phyloP scores from a whole-genome alignment of 2,888 invertebrate genomes.

The Trissolcus japonicus region DNA sequence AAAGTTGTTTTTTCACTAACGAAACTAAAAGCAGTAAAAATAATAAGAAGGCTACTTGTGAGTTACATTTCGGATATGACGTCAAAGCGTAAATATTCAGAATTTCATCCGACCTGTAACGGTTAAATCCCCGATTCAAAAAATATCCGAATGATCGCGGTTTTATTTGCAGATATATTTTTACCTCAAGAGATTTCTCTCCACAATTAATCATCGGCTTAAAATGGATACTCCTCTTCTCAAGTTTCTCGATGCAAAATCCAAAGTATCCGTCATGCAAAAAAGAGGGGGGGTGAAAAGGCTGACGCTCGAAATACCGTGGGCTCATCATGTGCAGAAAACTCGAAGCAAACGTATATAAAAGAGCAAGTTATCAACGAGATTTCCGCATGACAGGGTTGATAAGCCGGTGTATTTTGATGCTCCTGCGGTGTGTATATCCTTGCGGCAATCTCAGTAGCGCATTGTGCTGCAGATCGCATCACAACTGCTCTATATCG shows the following conservation, averaged over 20 bases:
- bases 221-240: not conserved
- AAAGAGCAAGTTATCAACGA: too few relatives aligned
- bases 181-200: slow-evolving; percentile 1
- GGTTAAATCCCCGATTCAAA: slow-evolving; percentile 9
- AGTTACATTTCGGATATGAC: slow-evolving; percentile 15
- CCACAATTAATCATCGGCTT: slow-evolving; percentile 20
- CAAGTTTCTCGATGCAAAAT: slow-evolving; percentile 10
- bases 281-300: too few relatives aligned
- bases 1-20: slow-evolving; percentile 45
- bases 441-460: too few relatives aligned
- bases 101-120: slow-evolving; percentile 28
- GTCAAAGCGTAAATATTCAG: slow-evolving; percentile 25
- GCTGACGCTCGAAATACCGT: too few relatives aligned
- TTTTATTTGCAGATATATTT: slow-evolving; percentile 9
- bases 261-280: not conserved
- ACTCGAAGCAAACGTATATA: too few relatives aligned
- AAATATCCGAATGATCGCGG: slow-evolving; percentile 1
- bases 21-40: slow-evolving; percentile 32
- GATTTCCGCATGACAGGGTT: too few relatives aligned
- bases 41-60: slow-evolving; percentile 17
- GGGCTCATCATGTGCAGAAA: too few relatives aligned
- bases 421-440: too few relatives aligned
- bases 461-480: too few relatives aligned
- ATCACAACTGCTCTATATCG: too few relatives aligned
- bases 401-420: too few relatives aligned